These are phyloP conservation scores for Strongylocentrotus purpuratus DNA, from an alignment of 35 echinoderm and acorn worm genomes.

Conservation along the genomic window DNA sequence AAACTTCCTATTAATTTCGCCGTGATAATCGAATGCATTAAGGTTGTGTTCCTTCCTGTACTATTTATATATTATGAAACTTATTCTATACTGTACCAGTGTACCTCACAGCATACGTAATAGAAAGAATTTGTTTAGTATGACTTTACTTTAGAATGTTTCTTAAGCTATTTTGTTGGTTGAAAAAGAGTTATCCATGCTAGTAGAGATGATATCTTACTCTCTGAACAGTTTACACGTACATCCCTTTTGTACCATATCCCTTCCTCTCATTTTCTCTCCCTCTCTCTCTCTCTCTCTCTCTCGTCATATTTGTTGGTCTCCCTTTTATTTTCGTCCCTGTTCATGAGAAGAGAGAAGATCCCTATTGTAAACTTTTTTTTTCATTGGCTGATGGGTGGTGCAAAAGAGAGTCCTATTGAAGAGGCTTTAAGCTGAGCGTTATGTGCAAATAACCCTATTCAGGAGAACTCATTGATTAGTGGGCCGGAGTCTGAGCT, in stretches of 20 bases:
- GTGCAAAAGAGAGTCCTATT: constrained; percentile 29
- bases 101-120: not conserved
- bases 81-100: not conserved
- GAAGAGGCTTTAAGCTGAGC: constrained; percentile 12
- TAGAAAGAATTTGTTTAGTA: too few relatives aligned
- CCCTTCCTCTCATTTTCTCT: not conserved
- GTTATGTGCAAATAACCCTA: constrained; percentile 11
- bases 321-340: not conserved
- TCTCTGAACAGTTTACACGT: too few relatives aligned
- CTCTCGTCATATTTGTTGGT: not conserved
- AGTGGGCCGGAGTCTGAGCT: constrained; percentile 22
- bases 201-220: not conserved
- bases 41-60: not conserved
- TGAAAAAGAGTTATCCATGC: not conserved
- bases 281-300: not conserved
- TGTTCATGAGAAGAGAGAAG: not conserved
- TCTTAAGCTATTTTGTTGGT: not conserved
- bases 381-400: constrained; percentile 19
- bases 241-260: not conserved
- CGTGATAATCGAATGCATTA: not conserved
- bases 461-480: constrained; percentile 28
- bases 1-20: not conserved
- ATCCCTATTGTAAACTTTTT: not conserved
- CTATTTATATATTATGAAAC: not conserved
- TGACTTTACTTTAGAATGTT: not conserved